Evolutionary conservation across 1,140 invertebrate species (phyloP).

Genomic region (Gonatopus flavifemur): DNA sequence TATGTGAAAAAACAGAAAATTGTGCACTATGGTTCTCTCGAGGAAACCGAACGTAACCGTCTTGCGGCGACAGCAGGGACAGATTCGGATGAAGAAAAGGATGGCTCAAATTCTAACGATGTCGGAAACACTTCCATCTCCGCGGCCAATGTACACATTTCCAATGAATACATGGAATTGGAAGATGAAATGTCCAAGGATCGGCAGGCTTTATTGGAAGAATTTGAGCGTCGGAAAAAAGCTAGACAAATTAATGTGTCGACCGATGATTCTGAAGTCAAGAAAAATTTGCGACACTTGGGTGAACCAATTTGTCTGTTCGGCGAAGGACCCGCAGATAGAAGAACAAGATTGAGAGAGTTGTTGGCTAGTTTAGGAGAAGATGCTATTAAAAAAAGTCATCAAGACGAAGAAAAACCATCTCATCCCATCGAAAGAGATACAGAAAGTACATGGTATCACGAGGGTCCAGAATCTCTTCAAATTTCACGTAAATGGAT

Average conservation of each 20-base stretch:
- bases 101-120: conserved; percentile 45
- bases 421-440: conserved; percentile 72
- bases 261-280: conserved; percentile 93
- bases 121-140: conserved; percentile 45
- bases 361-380: conserved; percentile 86
- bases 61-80: conserved; percentile 54
- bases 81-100: conserved; percentile 58
- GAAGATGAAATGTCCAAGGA: conserved; percentile 86
- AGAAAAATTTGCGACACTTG: conserved; percentile 83
- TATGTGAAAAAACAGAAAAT: conserved; percentile 76
- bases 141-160: conserved; percentile 67
- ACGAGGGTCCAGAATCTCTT: conserved; percentile 89
- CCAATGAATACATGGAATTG: conserved; percentile 88
- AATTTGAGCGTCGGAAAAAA: conserved; percentile 90
- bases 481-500: conserved; percentile 83
- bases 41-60: conserved; percentile 75
- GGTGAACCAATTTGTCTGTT: conserved; percentile 95
- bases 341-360: conserved; percentile 87
- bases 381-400: conserved; percentile 80
- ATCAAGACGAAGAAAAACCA: conserved; percentile 79
- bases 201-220: conserved; percentile 86
- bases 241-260: conserved; percentile 91
- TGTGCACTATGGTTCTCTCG: conserved; percentile 85
- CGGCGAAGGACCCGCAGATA: conserved; percentile 95
- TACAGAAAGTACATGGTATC: conserved; percentile 91